Base-by-base conservation (phyloP, 2,888 invertebrate species). In the Nebria brevicollis region DNA sequence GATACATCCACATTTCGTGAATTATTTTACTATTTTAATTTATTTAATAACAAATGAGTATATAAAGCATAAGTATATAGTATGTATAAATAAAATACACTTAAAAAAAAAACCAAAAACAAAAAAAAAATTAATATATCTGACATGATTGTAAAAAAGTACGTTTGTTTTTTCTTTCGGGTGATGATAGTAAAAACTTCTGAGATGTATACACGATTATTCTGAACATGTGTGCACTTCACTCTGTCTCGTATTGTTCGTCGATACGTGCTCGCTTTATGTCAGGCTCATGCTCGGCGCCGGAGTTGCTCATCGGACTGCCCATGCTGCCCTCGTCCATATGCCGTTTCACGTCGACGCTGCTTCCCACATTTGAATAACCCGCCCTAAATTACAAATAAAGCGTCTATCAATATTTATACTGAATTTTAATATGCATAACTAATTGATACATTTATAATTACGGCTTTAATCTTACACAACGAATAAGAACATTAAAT, bases 171-270 rank as follows among this genome's bases (percentile, higher is more conserved):
- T 54, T 54, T 54, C 7, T 54, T 54, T 20, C 43, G 66, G 68
- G 34, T 76, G 75, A 42, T 77, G 77, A 77, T 70, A 54, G 7
- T 54, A 70, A 70, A 70, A 70, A 70, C 70, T 70, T 70, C 70
- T 70, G 70, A 70, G 70, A 70, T 70, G 70, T 70, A 70, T 70
- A 70, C 70, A 54, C 54, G 54, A 54, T 54, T 54, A 54, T 54
- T 54, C 54, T 54, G 54, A 54, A 54, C 54, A 13, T 6, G 54
- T 54, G 73, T 41, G 73, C 26, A 68, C 75, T 81, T 85, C 87
- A 89, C 86, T 89, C 89, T 66, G 87, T 87, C 84, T 89, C 89
- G 78, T 85, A 86, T 82, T 87, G 86, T 83, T 88, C 87, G 73
- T 89, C 88, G 43, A 85, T 84, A 82, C 88, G 88, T 75, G 85